Evolutionary conservation across 2,888 invertebrate genomes (phyloP).

Genomic region (Rugalucina vietnamica): DNA sequence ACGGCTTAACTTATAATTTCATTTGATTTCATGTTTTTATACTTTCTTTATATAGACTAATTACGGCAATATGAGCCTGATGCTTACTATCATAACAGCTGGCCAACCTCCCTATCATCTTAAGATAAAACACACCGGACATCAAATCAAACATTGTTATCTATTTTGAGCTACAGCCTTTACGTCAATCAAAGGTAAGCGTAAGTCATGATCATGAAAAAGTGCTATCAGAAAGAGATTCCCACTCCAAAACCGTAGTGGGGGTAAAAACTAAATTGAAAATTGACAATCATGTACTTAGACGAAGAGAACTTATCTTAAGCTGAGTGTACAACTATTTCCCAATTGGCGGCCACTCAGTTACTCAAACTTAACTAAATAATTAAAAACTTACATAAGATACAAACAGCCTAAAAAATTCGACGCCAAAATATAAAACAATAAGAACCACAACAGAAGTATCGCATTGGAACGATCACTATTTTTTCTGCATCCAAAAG

Average conservation of each 20-base stretch:
- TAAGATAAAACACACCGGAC: not conserved
- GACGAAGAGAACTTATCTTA: not conserved
- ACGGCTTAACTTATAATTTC: not conserved
- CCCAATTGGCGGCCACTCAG: not conserved
- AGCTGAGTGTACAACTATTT: not conserved
- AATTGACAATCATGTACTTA: not conserved
- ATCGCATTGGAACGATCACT: too few species aligned
- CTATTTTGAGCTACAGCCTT: not conserved
- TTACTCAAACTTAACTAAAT: too few species aligned
- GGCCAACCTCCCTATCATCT: not conserved
- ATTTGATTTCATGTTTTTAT: not conserved
- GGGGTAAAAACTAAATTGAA: too few species aligned
- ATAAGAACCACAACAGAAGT: too few species aligned
- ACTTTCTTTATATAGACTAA: not conserved
- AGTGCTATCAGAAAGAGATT: not conserved
- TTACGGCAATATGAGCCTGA: not conserved
- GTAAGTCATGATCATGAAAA: not conserved
- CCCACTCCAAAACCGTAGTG: too few species aligned
- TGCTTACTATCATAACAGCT: constrained; percentile 5
- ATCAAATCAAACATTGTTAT: not conserved
- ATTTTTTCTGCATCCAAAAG: too few species aligned
- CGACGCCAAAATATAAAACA: too few species aligned
- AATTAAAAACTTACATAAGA: too few species aligned
- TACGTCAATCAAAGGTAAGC: not conserved
- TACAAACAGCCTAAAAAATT: too few species aligned